These are phyloP conservation scores for Antheraea yamamai DNA, from an alignment of 2,888 invertebrate genomes.

Conservation along the genomic window DNA sequence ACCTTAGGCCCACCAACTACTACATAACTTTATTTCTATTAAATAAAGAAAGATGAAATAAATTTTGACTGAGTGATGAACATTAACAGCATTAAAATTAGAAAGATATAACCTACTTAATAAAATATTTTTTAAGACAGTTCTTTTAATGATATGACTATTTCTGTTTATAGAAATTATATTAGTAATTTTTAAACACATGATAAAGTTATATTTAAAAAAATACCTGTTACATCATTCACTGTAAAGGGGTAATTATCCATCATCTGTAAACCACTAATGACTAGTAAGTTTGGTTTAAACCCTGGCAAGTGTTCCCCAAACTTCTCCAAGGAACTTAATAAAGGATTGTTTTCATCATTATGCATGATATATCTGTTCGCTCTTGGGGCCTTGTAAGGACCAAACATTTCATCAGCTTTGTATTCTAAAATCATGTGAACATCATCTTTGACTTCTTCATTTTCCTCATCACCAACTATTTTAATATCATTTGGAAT, in stretches of 20 bases:
- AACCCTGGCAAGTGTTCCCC: slow-evolving; percentile 83
- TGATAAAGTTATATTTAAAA: neutral
- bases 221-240: slow-evolving; percentile 72
- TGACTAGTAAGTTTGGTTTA: slow-evolving; percentile 87
- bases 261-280: slow-evolving; percentile 94
- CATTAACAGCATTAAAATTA: neutral
- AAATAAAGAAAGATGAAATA: no score
- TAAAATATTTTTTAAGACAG: neutral
- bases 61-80: neutral
- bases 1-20: no score
- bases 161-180: neutral
- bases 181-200: neutral
- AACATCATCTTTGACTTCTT: slow-evolving; percentile 85
- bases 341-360: slow-evolving; percentile 89
- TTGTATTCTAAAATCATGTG: slow-evolving; percentile 92
- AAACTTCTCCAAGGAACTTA: slow-evolving; percentile 88
- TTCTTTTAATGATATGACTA: neutral
- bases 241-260: slow-evolving; percentile 88
- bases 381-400: slow-evolving; percentile 87
- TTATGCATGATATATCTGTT: slow-evolving; percentile 93
- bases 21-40: no score
- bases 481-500: slow-evolving; percentile 84
- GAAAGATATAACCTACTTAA: neutral
- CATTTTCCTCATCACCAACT: slow-evolving; percentile 84
- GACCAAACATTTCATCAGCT: slow-evolving; percentile 89